Percentiles rank a stretch among this genome's conserved stretches.
Evolutionary conservation across 2,888 invertebrate genomes (phyloP).

Genomic region (Yponomeuta plumbellus): DNA sequence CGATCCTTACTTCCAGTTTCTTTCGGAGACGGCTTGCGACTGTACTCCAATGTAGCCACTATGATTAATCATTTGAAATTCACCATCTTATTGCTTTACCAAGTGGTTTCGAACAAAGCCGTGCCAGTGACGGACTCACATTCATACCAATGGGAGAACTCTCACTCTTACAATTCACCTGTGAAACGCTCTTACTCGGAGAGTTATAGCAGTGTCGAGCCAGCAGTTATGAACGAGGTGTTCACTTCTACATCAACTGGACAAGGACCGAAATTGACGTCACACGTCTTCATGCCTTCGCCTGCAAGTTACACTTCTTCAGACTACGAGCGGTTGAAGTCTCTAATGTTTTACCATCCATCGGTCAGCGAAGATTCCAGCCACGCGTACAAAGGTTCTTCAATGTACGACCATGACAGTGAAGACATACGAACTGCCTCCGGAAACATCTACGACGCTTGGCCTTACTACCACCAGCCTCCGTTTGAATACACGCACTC

Average conservation of each 20-base stretch:
- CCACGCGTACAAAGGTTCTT: not conserved
- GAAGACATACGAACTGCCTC: constrained; percentile 52
- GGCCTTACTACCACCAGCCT: constrained; percentile 50
- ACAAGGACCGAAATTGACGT: not conserved
- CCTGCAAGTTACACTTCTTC: constrained; percentile 29
- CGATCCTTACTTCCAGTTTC: constrained; percentile 6
- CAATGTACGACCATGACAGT: constrained; percentile 40
- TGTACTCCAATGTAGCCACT: not conserved
- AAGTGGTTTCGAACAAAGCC: not conserved
- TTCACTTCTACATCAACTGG: not conserved
- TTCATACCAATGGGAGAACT: not conserved
- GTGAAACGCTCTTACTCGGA: not conserved
- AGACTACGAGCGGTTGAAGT: constrained; percentile 39
- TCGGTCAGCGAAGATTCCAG: constrained; percentile 25
- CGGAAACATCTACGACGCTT: constrained; percentile 40
- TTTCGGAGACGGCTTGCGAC: not conserved
- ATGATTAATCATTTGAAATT: not conserved
- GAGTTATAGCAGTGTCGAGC: not conserved
- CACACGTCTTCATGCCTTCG: constrained; percentile 27
- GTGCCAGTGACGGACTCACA: not conserved
- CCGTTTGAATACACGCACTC: constrained; percentile 49
- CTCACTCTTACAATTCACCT: not conserved
- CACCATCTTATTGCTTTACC: not conserved
- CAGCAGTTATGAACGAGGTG: not conserved
- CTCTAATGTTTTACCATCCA: constrained; percentile 40